Conservation (phyloP, 2,888 invertebrate species). For the Drosophila histrio region DNA sequence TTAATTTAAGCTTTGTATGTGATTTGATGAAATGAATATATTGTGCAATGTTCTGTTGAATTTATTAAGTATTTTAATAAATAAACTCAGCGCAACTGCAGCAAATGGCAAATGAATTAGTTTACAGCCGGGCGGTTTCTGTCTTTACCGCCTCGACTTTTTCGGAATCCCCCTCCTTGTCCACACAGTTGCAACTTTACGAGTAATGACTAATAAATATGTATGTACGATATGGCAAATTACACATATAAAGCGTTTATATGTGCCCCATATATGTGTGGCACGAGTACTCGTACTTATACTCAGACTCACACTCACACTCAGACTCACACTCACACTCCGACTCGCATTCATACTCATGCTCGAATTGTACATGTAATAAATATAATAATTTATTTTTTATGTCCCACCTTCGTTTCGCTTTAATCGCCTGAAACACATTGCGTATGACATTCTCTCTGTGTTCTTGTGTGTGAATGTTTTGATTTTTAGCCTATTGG, state of each 20-base stretch:
- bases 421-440: constrained; percentile 25
- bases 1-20: constrained; percentile 40
- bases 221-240: constrained; percentile 13
- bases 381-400: constrained; percentile 31
- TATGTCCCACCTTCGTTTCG: not conserved
- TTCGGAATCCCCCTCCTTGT: not conserved
- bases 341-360: not conserved
- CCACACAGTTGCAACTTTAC: constrained; percentile 21
- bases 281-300: not conserved
- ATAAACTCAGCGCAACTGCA: constrained; percentile 45
- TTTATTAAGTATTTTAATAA: constrained; percentile 30
- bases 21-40: constrained; percentile 35
- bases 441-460: constrained; percentile 2
- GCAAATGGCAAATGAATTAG: constrained; percentile 62
- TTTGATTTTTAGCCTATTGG: constrained; percentile 2
- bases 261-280: constrained; percentile 9
- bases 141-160: not conserved
- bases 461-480: not conserved
- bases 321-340: not conserved
- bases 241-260: constrained; percentile 34
- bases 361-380: constrained; percentile 2
- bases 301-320: not conserved
- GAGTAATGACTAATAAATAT: constrained; percentile 44
- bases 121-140: constrained; percentile 19
- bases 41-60: constrained; percentile 18